These are phyloP conservation scores for Micropterix aruncella DNA, from an alignment of 2,888 invertebrate species.

Conservation along the genomic window DNA sequence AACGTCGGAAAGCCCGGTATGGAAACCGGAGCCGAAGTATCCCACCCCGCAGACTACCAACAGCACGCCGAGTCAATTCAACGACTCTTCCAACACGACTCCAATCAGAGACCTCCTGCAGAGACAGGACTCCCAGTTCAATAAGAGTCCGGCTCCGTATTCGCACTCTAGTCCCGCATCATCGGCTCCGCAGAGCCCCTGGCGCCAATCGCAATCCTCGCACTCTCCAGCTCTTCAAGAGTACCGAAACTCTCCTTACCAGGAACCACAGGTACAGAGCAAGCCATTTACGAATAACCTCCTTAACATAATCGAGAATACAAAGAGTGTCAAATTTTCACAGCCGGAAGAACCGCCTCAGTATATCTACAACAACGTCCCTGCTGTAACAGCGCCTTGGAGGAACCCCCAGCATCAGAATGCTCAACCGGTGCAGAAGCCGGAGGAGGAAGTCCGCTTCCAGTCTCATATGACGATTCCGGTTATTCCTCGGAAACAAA, in stretches of 20 bases:
- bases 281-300: constrained; percentile 1
- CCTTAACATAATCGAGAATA: neutral
- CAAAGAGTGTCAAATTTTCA: neutral
- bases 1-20: constrained; percentile 30
- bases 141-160: constrained; percentile 34
- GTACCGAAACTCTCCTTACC: constrained; percentile 8
- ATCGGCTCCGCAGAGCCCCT: constrained; percentile 30
- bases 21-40: constrained; percentile 35
- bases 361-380: constrained; percentile 5
- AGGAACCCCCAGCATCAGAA: neutral
- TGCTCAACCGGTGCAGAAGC: constrained; percentile 15
- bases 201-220: constrained; percentile 32
- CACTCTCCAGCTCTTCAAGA: constrained; percentile 22
- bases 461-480: constrained; percentile 37
- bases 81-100: constrained; percentile 20
- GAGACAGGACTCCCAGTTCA: constrained; percentile 36
- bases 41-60: constrained; percentile 13
- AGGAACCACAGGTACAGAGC: constrained; percentile 3
- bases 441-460: constrained; percentile 24
- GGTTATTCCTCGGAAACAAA: constrained; percentile 27
- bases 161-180: constrained; percentile 18
- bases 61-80: constrained; percentile 6
- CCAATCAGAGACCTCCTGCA: constrained; percentile 29
- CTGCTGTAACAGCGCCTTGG: constrained; percentile 6
- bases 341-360: constrained; percentile 6